Evolutionary conservation across 2,888 invertebrate genomes (phyloP), one percentile per base, ranked within the genome.

Genomic region (Ashinkailepas kermadecensis): DNA sequence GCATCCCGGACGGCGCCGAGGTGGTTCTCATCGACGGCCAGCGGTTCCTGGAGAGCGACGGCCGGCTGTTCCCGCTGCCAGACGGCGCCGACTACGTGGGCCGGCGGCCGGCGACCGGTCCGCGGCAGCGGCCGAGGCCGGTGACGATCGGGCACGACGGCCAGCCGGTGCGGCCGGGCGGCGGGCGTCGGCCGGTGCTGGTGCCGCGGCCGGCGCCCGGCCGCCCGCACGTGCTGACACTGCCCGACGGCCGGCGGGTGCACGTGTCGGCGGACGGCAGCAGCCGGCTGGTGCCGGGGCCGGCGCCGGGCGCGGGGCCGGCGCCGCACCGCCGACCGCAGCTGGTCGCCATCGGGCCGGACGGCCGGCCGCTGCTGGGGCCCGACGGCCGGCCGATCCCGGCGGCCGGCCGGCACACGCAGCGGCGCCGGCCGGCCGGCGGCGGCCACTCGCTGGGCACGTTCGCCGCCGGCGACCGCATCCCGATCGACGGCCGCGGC

Each of bases 401-500:
- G 18, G 54, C 56, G 11, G 54, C 74, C 1, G 56, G 21, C 10
- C 25, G 11, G 13, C 67, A 67, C 25, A 23, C 23, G 67, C 67
- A 67, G 67, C 67, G 12, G 12, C 67, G 11, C 59, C 59, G 59
- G 56, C 74, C 74, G 10, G 12, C 56, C 18, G 54, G 21, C 21
- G 56, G 11, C 54, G 74, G 21, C 56, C 18, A 54, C 70, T 13
- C 74, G 54, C 54, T 74, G 4, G 74, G 74, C 74, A 74, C 18
- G 13, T 74, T 74, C 56, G 8, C 56, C 1, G 12, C 74, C 2
- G 74, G 74, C 15, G 74, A 74, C 56, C 15, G 74, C 54, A 74
- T 74, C 21, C 74, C 74, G 21, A 74, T 74, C 18, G 74, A 74
- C 74, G 54, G 54, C 56, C 74, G 74, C 8, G 74, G 74, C 11